phyloP scores from a whole-genome alignment of 2,113 vertebrate genomes.

The Cryptomyrus ogoouensis region DNA sequence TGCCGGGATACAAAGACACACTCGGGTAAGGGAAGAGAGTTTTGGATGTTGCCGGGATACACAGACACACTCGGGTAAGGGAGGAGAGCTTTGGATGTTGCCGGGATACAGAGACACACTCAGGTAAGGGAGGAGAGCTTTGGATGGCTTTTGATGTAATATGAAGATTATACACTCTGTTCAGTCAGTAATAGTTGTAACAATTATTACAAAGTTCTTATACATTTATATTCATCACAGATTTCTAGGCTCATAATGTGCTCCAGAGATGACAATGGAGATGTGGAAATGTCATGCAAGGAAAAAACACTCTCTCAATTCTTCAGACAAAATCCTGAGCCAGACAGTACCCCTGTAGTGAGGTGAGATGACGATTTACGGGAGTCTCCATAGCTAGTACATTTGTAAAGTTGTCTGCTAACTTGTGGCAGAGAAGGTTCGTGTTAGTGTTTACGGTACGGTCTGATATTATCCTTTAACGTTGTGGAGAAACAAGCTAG shows the following conservation, averaged over 20 bases:
- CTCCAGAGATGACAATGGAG: slow-evolving; percentile 25
- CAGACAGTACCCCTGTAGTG: slow-evolving; percentile 40
- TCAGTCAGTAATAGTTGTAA: background rate
- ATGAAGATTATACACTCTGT: background rate
- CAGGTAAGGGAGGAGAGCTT: slow-evolving; percentile 74
- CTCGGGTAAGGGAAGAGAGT: slow-evolving; percentile 62
- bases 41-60: slow-evolving; percentile 68
- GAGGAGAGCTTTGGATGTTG: slow-evolving; percentile 64
- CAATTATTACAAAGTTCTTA: background rate
- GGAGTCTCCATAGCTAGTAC: background rate
- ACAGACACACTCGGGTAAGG: slow-evolving; percentile 73
- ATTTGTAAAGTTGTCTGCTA: slow-evolving; percentile 51
- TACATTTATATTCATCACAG: slow-evolving; percentile 32
- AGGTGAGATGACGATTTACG: slow-evolving; percentile 54
- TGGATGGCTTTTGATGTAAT: slow-evolving; percentile 59
- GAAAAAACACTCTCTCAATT: slow-evolving; percentile 60
- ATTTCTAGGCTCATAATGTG: slow-evolving; percentile 47
- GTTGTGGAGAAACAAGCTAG: background rate
- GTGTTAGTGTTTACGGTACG: background rate
- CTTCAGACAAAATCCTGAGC: slow-evolving; percentile 48
- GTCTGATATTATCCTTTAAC: background rate
- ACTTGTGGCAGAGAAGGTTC: slow-evolving; percentile 10
- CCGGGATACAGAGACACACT: too few relatives aligned
- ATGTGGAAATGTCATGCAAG: slow-evolving; percentile 41
- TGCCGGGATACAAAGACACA: slow-evolving; percentile 43